phyloP scores from a whole-genome alignment of 2,888 invertebrate species.

The Odontocerum albicorne region DNA sequence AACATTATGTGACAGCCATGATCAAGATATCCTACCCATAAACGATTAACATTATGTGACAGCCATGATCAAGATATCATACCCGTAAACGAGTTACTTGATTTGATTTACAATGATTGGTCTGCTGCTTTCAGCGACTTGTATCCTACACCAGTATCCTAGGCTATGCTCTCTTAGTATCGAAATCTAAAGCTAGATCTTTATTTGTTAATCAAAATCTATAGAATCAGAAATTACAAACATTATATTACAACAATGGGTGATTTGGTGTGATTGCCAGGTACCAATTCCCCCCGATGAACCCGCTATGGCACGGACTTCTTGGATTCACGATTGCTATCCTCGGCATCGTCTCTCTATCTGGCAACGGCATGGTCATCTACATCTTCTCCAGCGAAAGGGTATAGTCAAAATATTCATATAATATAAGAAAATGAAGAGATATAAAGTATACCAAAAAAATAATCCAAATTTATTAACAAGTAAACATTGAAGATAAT shows the following conservation, averaged over 20 bases:
- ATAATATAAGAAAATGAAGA: no score
- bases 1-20: no score
- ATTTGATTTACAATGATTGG: no score
- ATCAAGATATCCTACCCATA: no score
- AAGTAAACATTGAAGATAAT: background rate
- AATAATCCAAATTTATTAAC: background rate
- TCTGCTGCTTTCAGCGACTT: background rate
- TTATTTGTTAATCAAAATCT: no score
- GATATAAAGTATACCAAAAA: no score
- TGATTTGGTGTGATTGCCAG: constrained; percentile 40
- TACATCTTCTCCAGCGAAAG: constrained; percentile 75
- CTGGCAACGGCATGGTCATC: constrained; percentile 54
- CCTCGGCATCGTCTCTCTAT: constrained; percentile 56
- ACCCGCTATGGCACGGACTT: constrained; percentile 61
- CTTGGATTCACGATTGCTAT: constrained; percentile 65
- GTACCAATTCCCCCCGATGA: constrained; percentile 60
- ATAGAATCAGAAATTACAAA: background rate
- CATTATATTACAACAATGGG: background rate
- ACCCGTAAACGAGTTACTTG: no score
- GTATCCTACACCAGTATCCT: background rate
- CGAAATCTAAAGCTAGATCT: background rate
- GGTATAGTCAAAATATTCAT: no score
- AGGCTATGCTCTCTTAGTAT: background rate
- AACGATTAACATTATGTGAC: no score
- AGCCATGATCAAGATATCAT: no score